A percentile compares a stretch with the other conserved stretches of the same genome.
Evolutionary conservation across 2,888 invertebrate genomes (phyloP).

Genomic region (Scaptomyza caliginosa): DNA sequence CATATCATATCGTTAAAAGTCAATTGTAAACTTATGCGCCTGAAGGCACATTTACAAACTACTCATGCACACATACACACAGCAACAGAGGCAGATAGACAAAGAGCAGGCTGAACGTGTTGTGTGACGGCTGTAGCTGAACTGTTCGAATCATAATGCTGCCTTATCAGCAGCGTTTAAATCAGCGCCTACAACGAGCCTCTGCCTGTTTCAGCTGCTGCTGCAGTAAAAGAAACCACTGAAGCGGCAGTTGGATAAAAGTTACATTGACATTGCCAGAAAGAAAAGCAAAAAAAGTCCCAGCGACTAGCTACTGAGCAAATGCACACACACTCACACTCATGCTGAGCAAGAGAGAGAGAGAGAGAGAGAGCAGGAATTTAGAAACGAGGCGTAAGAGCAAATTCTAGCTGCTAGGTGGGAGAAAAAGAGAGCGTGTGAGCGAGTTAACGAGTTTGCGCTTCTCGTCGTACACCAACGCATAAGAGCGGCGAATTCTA

Average conservation of each 20-base stretch:
- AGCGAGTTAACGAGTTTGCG: conserved; percentile 57
- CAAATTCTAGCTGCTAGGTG: conserved; percentile 1
- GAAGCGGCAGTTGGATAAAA: conserved; percentile 76
- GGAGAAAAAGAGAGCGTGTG: conserved; percentile 15
- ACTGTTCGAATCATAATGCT: conserved; percentile 72
- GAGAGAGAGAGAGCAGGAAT: not conserved
- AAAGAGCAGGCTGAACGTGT: conserved; percentile 41
- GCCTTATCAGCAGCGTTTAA: conserved; percentile 78
- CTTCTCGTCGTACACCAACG: conserved; percentile 42
- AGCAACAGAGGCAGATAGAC: conserved; percentile 7
- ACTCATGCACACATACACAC: conserved; percentile 31
- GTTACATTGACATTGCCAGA: conserved; percentile 74
- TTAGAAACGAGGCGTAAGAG: conserved; percentile 31
- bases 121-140: conserved; percentile 59
- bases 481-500: conserved; percentile 41
- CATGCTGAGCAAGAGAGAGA: too few relatives aligned
- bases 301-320: conserved; percentile 24
- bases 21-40: conserved; percentile 79
- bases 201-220: conserved; percentile 40
- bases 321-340: conserved; percentile 23
- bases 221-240: conserved; percentile 70
- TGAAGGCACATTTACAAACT: conserved; percentile 61
- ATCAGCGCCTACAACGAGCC: conserved; percentile 62
- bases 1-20: conserved; percentile 74
- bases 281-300: conserved; percentile 30